phyloP scores from a whole-genome alignment of 2,113 vertebrate genomes.

The Geococcyx californianus region DNA sequence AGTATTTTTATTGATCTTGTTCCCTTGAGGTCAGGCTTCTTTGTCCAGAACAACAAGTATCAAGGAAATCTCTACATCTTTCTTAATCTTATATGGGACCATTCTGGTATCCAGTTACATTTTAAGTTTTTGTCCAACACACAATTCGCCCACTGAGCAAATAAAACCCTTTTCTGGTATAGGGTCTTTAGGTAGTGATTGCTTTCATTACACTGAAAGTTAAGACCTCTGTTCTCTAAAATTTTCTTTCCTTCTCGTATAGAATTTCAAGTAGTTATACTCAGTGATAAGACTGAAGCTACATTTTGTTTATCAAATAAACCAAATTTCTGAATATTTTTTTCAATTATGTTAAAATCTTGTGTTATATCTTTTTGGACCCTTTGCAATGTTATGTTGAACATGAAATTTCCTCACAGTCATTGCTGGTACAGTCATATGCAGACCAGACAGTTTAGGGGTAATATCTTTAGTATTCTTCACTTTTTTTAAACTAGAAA shows the following conservation, averaged over 20 bases:
- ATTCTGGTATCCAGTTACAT: not conserved
- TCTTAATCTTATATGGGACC: not conserved
- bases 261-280: not conserved
- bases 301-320: not conserved
- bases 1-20: not conserved
- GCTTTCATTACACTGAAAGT: not conserved
- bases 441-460: not conserved
- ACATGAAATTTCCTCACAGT: not conserved
- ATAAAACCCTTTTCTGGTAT: not conserved
- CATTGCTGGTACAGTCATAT: not conserved
- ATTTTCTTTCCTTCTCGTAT: not conserved
- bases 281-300: not conserved
- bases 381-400: not conserved
- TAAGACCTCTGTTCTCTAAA: not conserved
- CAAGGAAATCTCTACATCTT: not conserved
- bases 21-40: not conserved
- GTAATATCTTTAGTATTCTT: not conserved
- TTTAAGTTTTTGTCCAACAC: not conserved
- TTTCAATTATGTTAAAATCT: not conserved
- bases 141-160: not conserved
- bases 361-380: not conserved
- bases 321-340: not conserved
- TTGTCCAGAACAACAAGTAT: not conserved
- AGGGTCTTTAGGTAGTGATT: not conserved
- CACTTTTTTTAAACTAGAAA: not conserved